A percentile compares a stretch with the other conserved stretches of the same genome.
Conservation (phyloP, 2,113 vertebrate species). For the Dasypus novemcinctus region DNA sequence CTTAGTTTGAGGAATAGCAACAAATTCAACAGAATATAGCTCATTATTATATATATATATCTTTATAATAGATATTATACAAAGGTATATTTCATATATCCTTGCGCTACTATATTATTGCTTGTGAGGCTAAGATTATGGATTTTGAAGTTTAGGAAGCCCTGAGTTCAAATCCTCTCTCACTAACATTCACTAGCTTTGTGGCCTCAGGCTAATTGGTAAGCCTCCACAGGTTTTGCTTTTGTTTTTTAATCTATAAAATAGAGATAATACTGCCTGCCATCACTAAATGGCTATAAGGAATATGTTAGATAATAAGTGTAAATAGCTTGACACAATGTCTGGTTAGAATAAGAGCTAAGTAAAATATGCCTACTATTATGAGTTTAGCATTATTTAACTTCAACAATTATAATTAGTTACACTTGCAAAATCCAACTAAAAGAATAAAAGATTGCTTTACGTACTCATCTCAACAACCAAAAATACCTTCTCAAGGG, state of each 20-base stretch:
- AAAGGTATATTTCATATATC: not conserved
- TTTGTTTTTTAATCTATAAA: constrained; percentile 32
- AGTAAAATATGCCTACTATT: constrained; percentile 33
- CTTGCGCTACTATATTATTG: not conserved
- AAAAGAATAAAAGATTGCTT: constrained; percentile 4
- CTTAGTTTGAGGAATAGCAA: not conserved
- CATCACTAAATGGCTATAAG: not conserved
- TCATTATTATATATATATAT: not conserved
- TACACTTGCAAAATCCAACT: constrained; percentile 35
- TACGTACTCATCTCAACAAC: constrained; percentile 15
- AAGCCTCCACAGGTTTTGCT: not conserved
- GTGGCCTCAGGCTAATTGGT: constrained; percentile 32
- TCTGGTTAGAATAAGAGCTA: constrained; percentile 15
- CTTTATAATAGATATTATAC: not conserved
- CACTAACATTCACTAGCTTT: not conserved
- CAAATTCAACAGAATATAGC: not conserved
- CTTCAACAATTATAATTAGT: constrained; percentile 57
- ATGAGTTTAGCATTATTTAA: constrained; percentile 40
- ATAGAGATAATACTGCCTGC: not conserved
- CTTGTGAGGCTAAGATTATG: not conserved
- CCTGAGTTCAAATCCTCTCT: constrained; percentile 33
- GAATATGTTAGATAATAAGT: constrained; percentile 29
- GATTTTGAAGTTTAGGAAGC: constrained; percentile 18
- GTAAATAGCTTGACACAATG: not conserved
- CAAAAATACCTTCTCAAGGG: constrained; percentile 45